These are phyloP conservation scores for Scaptomyza flava DNA, from an alignment of 2,888 invertebrate genomes.

Conservation along the genomic window DNA sequence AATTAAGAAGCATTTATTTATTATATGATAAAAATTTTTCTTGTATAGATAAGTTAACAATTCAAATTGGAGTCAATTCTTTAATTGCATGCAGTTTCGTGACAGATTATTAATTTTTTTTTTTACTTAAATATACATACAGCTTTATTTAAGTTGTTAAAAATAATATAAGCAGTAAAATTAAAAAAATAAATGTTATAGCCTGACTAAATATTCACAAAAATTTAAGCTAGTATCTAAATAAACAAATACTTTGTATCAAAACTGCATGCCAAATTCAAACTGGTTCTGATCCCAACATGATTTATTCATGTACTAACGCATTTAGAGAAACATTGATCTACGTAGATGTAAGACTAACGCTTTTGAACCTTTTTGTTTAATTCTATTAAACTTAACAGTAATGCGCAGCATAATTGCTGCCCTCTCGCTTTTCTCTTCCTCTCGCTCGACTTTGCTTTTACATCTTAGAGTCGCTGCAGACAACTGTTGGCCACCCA, in stretches of 20 bases:
- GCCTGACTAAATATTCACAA: not conserved
- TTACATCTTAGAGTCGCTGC: slow-evolving; percentile 8
- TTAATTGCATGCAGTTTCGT: no score
- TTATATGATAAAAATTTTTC: no score
- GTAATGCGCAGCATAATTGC: slow-evolving; percentile 12
- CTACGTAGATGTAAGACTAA: slow-evolving; percentile 3
- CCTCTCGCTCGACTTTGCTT: not conserved
- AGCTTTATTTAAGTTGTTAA: no score
- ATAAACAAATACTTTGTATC: not conserved
- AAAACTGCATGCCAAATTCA: not conserved
- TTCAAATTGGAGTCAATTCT: no score
- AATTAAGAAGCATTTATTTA: not conserved
- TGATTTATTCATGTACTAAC: not conserved
- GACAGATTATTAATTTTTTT: no score
- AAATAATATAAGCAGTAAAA: no score
- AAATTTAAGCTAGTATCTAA: not conserved
- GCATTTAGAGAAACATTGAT: not conserved
- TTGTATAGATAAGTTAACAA: no score
- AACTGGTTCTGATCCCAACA: not conserved
- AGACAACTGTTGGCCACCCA: slow-evolving; percentile 61
- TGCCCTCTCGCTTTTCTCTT: not conserved
- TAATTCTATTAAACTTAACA: slow-evolving; percentile 5
- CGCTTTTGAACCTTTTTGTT: not conserved
- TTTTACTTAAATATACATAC: no score
- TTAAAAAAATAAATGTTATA: no score